A percentile compares a stretch with the other conserved stretches of the same genome.
These are phyloP conservation scores for Serinus canaria DNA, from an alignment of 2,113 vertebrate species.

Conservation along the genomic window DNA sequence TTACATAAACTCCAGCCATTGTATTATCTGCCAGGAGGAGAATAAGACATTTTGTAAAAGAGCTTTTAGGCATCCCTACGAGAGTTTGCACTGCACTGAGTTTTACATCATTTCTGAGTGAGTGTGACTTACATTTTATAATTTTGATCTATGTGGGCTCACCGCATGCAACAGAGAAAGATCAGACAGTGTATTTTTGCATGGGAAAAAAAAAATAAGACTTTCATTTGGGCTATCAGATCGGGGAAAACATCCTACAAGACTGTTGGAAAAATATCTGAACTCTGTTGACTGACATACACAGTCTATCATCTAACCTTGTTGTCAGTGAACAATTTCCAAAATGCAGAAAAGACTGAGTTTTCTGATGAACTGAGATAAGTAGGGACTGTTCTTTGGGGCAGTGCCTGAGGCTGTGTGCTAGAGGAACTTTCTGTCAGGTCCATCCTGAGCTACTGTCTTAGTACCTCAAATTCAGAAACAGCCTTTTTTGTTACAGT, in stretches of 20 bases:
- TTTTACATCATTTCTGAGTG: not conserved
- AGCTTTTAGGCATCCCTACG: not conserved
- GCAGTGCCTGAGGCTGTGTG: not conserved
- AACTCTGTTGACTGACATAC: not conserved
- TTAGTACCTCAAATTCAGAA: not conserved
- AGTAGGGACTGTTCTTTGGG: not conserved
- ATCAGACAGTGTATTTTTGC: not conserved
- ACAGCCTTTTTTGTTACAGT: not conserved
- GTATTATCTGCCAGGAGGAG: not conserved
- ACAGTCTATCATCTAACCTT: not conserved
- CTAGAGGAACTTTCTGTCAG: not conserved
- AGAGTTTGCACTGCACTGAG: not conserved
- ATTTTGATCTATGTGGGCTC: not conserved
- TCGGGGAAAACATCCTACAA: not conserved
- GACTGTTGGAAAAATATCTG: not conserved
- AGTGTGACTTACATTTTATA: not conserved
- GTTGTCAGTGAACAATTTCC: not conserved
- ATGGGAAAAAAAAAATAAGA: not conserved
- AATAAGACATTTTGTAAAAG: not conserved
- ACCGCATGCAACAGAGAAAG: not conserved
- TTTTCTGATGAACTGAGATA: not conserved
- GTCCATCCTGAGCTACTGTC: not conserved
- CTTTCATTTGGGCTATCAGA: not conserved
- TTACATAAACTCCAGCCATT: not conserved
- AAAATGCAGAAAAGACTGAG: not conserved